Conservation (phyloP, 2,797 vertebrate species). For the Valencia hispanica region DNA sequence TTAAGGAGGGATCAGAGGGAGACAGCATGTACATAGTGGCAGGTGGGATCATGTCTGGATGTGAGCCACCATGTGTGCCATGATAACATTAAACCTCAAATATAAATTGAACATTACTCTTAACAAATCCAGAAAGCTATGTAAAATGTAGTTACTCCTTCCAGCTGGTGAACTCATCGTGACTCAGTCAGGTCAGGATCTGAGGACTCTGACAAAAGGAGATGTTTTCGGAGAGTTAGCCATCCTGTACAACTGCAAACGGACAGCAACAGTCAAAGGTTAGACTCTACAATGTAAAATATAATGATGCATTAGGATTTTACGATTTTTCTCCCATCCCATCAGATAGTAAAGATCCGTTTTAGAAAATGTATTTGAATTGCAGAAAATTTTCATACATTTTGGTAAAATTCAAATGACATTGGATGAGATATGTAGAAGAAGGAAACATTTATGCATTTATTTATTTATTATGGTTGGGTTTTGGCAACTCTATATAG, state of each 20-base stretch:
- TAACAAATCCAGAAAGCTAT: background rate
- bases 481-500: background rate
- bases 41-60: slow-evolving; percentile 60
- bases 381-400: background rate
- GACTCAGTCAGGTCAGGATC: slow-evolving; percentile 74
- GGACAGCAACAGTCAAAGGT: slow-evolving; percentile 86
- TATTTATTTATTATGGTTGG: no score
- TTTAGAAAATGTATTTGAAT: background rate
- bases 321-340: background rate
- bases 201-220: slow-evolving; percentile 77
- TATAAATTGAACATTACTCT: background rate
- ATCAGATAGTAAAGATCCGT: background rate
- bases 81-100: background rate
- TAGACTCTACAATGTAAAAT: slow-evolving; percentile 2
- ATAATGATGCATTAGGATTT: background rate
- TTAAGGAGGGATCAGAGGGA: slow-evolving; percentile 84
- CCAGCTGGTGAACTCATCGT: slow-evolving; percentile 82
- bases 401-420: background rate
- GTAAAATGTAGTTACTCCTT: background rate
- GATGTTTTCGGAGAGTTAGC: slow-evolving; percentile 87
- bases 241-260: slow-evolving; percentile 86
- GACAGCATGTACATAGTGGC: slow-evolving; percentile 86
- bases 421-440: background rate
- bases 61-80: background rate
- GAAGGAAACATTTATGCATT: background rate